Evolutionary conservation across 2,113 vertebrate species (phyloP), one percentile per base, ranked within the genome.

Genomic region (Corythaeola cristata): DNA sequence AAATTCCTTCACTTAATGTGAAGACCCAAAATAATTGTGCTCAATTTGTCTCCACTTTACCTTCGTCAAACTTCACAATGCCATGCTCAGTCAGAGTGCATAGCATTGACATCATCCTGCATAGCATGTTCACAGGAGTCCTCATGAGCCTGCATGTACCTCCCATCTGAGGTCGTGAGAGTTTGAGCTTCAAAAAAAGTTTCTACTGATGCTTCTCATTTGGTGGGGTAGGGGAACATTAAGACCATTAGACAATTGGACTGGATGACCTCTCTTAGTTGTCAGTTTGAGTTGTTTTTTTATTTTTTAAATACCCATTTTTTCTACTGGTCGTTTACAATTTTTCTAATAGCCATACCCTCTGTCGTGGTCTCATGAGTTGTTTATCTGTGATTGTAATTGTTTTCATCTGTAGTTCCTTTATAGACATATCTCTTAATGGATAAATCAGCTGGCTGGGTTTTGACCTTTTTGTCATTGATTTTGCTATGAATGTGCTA

Each of bases 91-190:
- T 45, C 44, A 12, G 15, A 44, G 7, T 76, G 30, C 27, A 18
- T 16, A 62, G 9, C n/a, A 19, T 21, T 56, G 59, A 47, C 33
- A 69, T 44, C 11, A 50, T 44, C 22, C 37, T 35, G 18, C 27
- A 13, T 3, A 45, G 3, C 37, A 53, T 0, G 2, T 39, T 63
- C 24, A 35, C 22, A 39, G 0, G 1, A 50, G 8, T 47, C 59
- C 35, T 67, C 37, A 7, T 20, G 28, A 71, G 15, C 41, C 59
- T 12, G 5, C 8, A 16, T 39, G 3, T 28, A 27, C 39, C 15
- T n/a, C n/a, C n/a, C 27, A 28, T 39, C 17, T 68, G 28, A 66
- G 14, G 24, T 64, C 23, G 15, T 15, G 9, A 11, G 26, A 73
- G 37, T 52, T 55, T 50, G 16, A 50, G 12, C 66, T 75, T 12